A percentile compares a stretch with the other conserved stretches of the same genome.
Evolutionary conservation across 2,888 invertebrate genomes (phyloP).

Genomic region (Rhagonycha fulva): DNA sequence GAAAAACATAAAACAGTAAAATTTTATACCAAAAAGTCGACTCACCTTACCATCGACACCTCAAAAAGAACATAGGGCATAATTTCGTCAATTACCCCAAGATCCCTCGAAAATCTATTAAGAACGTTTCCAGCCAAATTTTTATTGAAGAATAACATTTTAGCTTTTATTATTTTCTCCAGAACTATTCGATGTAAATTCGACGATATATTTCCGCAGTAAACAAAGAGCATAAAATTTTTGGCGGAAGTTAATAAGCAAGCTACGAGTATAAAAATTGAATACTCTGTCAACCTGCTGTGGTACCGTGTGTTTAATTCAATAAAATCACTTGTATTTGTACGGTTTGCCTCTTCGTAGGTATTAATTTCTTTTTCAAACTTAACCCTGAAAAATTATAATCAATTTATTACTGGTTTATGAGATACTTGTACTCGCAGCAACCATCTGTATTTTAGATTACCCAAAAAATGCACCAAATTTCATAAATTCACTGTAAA

Average conservation of each 20-base stretch:
- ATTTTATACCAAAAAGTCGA: background rate
- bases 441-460: too few relatives aligned
- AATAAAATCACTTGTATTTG: background rate
- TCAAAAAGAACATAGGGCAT: conserved; percentile 33
- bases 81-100: conserved; percentile 35
- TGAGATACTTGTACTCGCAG: too few relatives aligned
- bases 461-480: too few relatives aligned
- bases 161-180: conserved; percentile 30
- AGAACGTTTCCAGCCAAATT: conserved; percentile 36
- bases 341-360: background rate
- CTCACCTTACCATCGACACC: conserved; percentile 26
- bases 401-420: background rate
- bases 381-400: background rate
- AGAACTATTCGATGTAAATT: conserved; percentile 33
- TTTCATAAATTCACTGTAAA: too few relatives aligned
- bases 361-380: background rate
- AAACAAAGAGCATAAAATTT: conserved; percentile 37
- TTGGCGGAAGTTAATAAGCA: conserved; percentile 11
- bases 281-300: background rate
- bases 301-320: background rate
- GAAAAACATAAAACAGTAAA: background rate
- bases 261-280: background rate
- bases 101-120: conserved; percentile 37
- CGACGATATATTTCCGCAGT: conserved; percentile 37
- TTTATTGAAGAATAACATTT: conserved; percentile 34